Percentiles rank a stretch among this genome's conserved stretches.
Conservation (phyloP, 1,140 invertebrate species). For the Gyrodactylus salaris region DNA sequence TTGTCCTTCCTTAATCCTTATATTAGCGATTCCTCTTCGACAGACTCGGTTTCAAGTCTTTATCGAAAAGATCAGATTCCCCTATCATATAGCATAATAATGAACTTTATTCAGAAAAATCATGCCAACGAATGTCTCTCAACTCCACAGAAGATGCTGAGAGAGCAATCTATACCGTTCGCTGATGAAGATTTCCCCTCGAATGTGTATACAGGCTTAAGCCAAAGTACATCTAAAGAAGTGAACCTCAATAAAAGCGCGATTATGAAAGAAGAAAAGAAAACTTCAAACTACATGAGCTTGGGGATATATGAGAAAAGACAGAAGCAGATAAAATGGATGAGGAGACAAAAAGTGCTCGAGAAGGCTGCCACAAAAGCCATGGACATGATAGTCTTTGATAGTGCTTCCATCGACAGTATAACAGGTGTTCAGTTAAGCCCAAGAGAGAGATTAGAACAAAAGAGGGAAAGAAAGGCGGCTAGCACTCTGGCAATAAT, state of each 20-base stretch:
- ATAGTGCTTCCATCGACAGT: background rate
- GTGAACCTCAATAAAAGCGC: no score
- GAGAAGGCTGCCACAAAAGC: background rate
- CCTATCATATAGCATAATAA: background rate
- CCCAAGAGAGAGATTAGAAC: background rate
- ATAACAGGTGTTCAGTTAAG: background rate
- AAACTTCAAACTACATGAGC: background rate
- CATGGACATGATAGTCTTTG: background rate
- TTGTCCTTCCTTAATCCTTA: background rate
- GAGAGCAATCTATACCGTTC: background rate
- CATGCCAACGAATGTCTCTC: background rate
- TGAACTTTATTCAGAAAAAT: background rate
- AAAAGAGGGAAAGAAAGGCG: constrained; percentile 33
- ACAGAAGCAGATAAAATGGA: background rate
- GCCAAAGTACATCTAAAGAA: no score
- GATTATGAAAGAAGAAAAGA: background rate
- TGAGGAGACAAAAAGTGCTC: background rate
- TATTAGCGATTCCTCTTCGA: background rate
- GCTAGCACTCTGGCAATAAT: constrained; percentile 39
- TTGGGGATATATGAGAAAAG: background rate
- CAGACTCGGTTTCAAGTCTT: background rate
- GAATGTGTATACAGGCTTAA: background rate
- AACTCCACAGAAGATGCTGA: background rate
- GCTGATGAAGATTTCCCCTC: background rate
- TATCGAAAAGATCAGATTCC: background rate